Base-by-base conservation (phyloP, 2,888 invertebrate species). In the Agrochola circellaris region DNA sequence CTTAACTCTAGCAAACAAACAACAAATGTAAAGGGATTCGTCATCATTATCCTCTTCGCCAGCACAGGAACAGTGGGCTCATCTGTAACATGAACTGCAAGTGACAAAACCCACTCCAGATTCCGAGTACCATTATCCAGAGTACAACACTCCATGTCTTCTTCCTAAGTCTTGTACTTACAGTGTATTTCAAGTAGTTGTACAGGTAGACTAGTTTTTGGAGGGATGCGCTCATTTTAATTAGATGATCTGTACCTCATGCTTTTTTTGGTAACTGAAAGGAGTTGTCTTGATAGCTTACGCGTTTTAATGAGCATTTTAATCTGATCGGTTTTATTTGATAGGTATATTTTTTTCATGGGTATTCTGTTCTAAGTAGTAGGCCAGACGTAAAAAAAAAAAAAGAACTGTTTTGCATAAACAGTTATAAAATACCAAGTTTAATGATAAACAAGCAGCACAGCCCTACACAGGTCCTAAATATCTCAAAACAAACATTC, bases 401-500 rank as follows among this genome's bases (percentile, higher is more conserved):
- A 34, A 26, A 42, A 38, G 1, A 9, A 45, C n/a, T 2, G 5
- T 30, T 30, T 67, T 67, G 15, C 30, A 15, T 9, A 30, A 1
- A 66, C 1, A 51, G 8, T 15, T 17, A 34, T 1, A 42, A 42
- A 38, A 71, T 15, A 7, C 7, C 15, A 64, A 54, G 13, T 20
- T 9, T 4, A 91, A 89, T 91, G 88, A 91, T 85, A 84, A 86
- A 86, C 81, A 90, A 89, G 90, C 83, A 88, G 83, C 88, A 91
- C 88, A 91, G 83, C 89, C 85, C 84, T 89, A 64, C 66, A 17
- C 64, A 54, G 83, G 89, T 87, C 89, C 91, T 91, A 92, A 93
- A 93, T 92, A 93, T 94, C 92, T 93, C 90, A 91, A 91, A 93
- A 93, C 92, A 94, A 94, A 94, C 93, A 95, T 93, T 93, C 90